phyloP scores from a whole-genome alignment of 2,888 invertebrate species.

The Stomorhina lunata region DNA sequence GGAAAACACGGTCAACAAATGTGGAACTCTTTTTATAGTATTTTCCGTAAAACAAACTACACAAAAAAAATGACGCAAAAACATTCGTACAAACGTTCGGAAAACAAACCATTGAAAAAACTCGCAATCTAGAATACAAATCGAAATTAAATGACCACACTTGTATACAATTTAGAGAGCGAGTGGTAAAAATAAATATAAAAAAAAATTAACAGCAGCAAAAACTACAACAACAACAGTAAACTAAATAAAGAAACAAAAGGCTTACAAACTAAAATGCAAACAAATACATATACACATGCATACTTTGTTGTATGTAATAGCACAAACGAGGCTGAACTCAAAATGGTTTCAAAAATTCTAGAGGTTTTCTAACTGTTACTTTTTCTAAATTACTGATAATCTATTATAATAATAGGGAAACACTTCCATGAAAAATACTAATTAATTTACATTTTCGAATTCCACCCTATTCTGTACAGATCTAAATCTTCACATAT shows the following conservation, averaged over 20 bases:
- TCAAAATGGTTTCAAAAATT: neutral
- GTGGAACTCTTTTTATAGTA: constrained; percentile 47
- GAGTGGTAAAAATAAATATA: constrained; percentile 63
- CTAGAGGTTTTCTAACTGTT: no score
- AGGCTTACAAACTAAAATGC: constrained; percentile 21
- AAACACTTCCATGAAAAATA: no score
- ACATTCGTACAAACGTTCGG: neutral
- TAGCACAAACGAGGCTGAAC: neutral
- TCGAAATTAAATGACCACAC: constrained; percentile 78
- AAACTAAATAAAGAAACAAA: constrained; percentile 38
- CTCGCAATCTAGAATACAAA: constrained; percentile 76
- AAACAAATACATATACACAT: neutral
- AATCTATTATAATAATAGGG: no score
- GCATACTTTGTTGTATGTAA: neutral
- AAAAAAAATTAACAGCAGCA: neutral
- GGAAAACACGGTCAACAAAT: constrained; percentile 63
- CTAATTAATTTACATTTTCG: no score
- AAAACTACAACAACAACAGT: constrained; percentile 10
- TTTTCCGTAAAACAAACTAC: constrained; percentile 20
- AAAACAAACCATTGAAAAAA: constrained; percentile 14
- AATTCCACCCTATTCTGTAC: no score
- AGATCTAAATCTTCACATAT: no score
- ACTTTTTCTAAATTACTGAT: no score
- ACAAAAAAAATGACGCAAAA: constrained; percentile 22
- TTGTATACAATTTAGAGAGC: constrained; percentile 71